Evolutionary conservation across 2,797 vertebrate genomes (phyloP).

Genomic region (Steatocranus sp.): DNA sequence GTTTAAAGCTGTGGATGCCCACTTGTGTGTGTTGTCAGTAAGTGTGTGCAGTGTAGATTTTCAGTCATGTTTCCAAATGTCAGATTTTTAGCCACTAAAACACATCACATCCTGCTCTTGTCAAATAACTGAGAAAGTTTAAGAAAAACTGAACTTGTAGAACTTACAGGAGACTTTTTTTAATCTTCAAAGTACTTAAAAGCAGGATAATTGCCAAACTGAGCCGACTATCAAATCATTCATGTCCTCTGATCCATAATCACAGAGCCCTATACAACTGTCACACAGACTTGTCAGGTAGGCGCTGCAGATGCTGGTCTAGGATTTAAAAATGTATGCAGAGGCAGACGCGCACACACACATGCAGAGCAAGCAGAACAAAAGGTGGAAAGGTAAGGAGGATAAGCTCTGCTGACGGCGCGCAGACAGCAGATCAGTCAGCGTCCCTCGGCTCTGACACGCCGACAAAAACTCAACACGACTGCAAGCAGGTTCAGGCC

Average conservation of each 20-base stretch:
- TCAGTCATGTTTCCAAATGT: not conserved
- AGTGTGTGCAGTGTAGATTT: not conserved
- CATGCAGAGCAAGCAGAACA: not conserved
- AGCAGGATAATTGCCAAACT: not conserved
- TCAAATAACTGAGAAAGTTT: not conserved
- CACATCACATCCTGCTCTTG: not conserved
- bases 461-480: slow-evolving; percentile 10
- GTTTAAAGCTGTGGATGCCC: not conserved
- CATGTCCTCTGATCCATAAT: not conserved
- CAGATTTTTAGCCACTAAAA: not conserved
- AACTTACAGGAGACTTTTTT: not conserved
- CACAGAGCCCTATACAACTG: not conserved
- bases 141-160: not conserved
- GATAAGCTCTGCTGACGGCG: slow-evolving; percentile 22
- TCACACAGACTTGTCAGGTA: not conserved
- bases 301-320: not conserved
- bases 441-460: not conserved
- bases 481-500: slow-evolving; percentile 18
- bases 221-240: not conserved
- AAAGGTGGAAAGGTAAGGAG: slow-evolving; percentile 2
- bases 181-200: not conserved
- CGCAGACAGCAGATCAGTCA: slow-evolving; percentile 39
- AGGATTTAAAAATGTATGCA: not conserved
- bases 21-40: not conserved
- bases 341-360: not conserved